Base-by-base conservation (phyloP, 1,140 invertebrate species). In the Cyrtorhinus lividipennis region DNA sequence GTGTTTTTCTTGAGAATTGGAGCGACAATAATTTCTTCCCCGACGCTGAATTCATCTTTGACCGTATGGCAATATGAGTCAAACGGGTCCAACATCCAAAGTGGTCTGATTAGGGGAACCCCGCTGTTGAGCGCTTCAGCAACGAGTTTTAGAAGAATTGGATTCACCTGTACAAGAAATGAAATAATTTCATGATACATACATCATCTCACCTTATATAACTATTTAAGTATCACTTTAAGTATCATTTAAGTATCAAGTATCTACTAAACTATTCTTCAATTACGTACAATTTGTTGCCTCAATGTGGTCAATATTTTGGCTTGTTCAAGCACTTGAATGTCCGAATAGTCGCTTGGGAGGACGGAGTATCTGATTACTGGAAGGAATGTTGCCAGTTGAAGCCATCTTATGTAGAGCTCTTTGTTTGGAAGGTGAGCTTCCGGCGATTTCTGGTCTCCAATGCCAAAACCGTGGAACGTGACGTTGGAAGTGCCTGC, bases 341-440 rank as follows among this genome's bases (percentile, higher is more conserved):
- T 81, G 68, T 88, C 84, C 15, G 84, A 75, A 69, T 93, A 95
- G 68, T 90, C 86, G 69, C 85, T 91, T 0, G 94, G 93, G 3
- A 92, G 73, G 69, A 91, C 83, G 0, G 89, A 91, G 67, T 94
- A 95, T 71, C 94, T 87, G 71, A 97, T 87, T 0, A 92, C 86
- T 0, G 94, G 92, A 56, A 98, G 71, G 71, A 96, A 96, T 0
- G 89, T 87, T n/a, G 88, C 86, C 64, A 93, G 74, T 71, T 96
- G 89, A n/a, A 96, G 73, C 95, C 95, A 98, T 57, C 95, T 78
- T 56, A 95, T 84, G 69, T 91, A 98, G 5, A 98, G 75, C 70
- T 98, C 91, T 66, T 68, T 68, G 20, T 67, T 57, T 10, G 67
- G 66, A 24, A 68, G 56, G 13, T 61, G 45, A 24, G 59, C 62